Conservation (phyloP, 2,797 vertebrate genomes). For the Aselliscus stoliczkanus region DNA sequence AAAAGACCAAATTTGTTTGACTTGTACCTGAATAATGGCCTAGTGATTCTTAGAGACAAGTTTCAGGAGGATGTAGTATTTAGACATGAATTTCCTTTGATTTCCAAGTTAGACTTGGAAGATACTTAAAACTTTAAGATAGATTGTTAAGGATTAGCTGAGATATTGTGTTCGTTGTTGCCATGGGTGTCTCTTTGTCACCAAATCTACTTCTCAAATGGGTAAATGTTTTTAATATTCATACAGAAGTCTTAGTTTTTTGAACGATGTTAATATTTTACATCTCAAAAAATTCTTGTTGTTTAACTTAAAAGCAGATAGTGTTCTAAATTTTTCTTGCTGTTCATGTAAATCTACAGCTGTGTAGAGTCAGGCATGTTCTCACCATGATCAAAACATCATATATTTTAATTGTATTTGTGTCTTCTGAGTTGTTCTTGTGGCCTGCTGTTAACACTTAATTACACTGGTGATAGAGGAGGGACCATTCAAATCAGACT, state of each 20-base stretch:
- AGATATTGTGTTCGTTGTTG: not conserved
- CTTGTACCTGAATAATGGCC: not conserved
- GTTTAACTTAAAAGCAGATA: not conserved
- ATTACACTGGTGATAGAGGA: not conserved
- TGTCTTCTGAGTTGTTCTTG: not conserved
- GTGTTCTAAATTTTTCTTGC: not conserved
- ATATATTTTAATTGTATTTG: not conserved
- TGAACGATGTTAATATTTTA: constrained; percentile 7
- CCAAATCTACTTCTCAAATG: not conserved
- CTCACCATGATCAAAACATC: not conserved
- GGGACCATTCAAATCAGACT: not conserved
- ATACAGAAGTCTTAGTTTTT: not conserved
- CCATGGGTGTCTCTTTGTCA: not conserved
- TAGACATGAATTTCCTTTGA: not conserved
- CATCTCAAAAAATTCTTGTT: not conserved
- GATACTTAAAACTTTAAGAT: not conserved
- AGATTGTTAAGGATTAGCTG: not conserved
- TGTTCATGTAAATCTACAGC: not conserved
- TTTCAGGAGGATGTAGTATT: not conserved
- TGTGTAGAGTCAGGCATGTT: not conserved
- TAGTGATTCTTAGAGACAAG: not conserved
- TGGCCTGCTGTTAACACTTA: not conserved
- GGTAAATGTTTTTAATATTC: constrained; percentile 13
- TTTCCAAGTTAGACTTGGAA: not conserved
- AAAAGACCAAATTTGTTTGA: not conserved